These are phyloP conservation scores for Morelia viridis DNA, from an alignment of 2,797 vertebrate genomes.

Conservation along the genomic window DNA sequence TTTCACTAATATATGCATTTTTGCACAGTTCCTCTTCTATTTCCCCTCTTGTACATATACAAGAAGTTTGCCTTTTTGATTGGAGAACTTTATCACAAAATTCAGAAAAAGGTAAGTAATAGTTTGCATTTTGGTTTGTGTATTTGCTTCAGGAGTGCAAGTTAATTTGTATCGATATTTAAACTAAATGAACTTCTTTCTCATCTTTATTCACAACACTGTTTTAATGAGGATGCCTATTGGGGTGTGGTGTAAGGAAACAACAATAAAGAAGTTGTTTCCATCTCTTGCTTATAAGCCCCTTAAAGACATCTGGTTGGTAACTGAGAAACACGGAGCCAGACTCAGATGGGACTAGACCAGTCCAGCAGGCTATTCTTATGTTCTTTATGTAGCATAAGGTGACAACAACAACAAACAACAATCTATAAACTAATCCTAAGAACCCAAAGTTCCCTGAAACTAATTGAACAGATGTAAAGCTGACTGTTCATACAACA, in stretches of 20 bases:
- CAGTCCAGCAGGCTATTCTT: neutral
- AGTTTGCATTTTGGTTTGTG: neutral
- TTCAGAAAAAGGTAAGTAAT: neutral
- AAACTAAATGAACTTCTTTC: neutral
- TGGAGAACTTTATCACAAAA: neutral
- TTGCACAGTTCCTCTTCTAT: too few species aligned
- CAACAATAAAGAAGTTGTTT: neutral
- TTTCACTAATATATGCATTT: neutral
- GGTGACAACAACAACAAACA: neutral
- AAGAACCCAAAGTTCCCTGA: neutral
- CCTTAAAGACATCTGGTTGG: neutral
- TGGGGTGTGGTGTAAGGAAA: neutral
- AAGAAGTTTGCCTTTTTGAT: neutral
- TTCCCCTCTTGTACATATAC: neutral
- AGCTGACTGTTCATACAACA: neutral
- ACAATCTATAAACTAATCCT: neutral
- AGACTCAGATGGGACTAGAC: neutral
- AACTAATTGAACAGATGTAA: neutral
- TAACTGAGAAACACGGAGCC: neutral
- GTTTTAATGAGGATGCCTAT: neutral
- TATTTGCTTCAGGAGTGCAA: neutral
- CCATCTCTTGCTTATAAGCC: too few species aligned
- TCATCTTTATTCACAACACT: neutral
- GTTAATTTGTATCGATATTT: neutral
- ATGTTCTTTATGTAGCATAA: neutral